Conservation (phyloP, 2,797 vertebrate species). For the Melanotaenia boesemani region DNA sequence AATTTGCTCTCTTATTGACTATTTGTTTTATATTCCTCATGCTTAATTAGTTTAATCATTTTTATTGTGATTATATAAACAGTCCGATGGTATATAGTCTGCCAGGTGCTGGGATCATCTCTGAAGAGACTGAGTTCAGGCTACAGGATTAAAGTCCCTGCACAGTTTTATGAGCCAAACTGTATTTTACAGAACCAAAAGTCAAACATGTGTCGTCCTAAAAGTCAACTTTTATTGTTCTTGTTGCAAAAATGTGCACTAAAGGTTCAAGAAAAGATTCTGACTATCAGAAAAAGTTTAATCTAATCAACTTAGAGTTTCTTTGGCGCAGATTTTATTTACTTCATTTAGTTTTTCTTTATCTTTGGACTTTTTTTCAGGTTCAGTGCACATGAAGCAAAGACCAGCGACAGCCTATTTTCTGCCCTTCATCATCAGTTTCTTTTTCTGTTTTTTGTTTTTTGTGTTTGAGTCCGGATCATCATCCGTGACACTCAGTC, state of each 20-base stretch:
- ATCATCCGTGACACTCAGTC: constrained; percentile 23
- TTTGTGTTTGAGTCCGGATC: constrained; percentile 5
- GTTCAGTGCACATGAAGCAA: constrained; percentile 20
- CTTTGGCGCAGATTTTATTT: background rate
- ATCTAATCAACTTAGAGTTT: background rate
- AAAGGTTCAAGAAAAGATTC: too few species aligned
- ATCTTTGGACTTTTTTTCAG: background rate
- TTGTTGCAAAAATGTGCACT: too few species aligned
- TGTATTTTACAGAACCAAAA: too few species aligned
- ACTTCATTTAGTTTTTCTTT: background rate
- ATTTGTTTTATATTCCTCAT: background rate
- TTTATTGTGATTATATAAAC: too few species aligned
- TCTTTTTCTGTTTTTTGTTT: constrained; percentile 1
- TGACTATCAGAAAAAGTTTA: background rate
- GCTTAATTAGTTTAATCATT: too few species aligned
- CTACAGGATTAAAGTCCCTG: too few species aligned
- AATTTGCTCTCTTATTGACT: constrained; percentile 3
- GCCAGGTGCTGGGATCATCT: too few species aligned
- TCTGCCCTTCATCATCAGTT: constrained; percentile 4
- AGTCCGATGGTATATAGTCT: too few species aligned
- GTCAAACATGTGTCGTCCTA: too few species aligned
- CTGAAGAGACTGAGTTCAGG: too few species aligned
- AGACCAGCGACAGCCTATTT: constrained; percentile 3
- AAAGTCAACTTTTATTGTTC: too few species aligned
- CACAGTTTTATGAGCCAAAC: too few species aligned